phyloP scores from a whole-genome alignment of 2,113 vertebrate species.

The Psittacula cyanocephala region DNA sequence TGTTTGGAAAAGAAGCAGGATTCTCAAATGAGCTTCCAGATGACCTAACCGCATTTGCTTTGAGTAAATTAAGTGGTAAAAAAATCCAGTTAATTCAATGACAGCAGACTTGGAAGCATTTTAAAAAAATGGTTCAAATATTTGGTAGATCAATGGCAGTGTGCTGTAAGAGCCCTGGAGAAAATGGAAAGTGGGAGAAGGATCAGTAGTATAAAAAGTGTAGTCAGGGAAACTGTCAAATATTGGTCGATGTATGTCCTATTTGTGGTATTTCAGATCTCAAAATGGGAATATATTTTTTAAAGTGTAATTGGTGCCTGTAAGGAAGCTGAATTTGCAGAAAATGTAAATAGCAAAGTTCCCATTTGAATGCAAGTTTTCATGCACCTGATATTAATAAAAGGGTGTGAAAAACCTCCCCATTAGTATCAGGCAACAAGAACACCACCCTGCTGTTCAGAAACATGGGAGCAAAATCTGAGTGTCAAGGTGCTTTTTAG shows the following conservation, averaged over 20 bases:
- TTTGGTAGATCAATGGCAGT: not conserved
- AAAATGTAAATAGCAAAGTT: not conserved
- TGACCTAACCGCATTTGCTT: not conserved
- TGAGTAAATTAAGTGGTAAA: not conserved
- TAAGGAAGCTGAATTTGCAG: not conserved
- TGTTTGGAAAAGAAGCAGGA: not conserved
- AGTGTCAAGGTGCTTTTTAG: not conserved
- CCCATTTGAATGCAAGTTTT: not conserved
- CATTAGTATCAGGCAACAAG: not conserved
- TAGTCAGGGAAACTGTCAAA: not conserved
- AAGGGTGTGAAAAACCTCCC: not conserved
- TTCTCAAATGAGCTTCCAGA: not conserved
- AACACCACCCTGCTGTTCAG: not conserved
- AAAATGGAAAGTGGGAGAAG: not conserved
- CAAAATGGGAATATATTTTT: not conserved
- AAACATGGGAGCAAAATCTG: not conserved
- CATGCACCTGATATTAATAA: not conserved
- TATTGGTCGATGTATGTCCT: not conserved
- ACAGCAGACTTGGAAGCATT: not conserved
- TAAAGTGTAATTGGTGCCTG: not conserved
- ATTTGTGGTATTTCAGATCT: not conserved
- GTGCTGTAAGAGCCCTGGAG: not conserved
- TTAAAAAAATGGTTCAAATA: not conserved
- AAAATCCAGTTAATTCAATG: not conserved
- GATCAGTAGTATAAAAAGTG: not conserved